Evolutionary conservation across 1,140 invertebrate genomes (phyloP).

Genomic region (Zaprionus africanus): DNA sequence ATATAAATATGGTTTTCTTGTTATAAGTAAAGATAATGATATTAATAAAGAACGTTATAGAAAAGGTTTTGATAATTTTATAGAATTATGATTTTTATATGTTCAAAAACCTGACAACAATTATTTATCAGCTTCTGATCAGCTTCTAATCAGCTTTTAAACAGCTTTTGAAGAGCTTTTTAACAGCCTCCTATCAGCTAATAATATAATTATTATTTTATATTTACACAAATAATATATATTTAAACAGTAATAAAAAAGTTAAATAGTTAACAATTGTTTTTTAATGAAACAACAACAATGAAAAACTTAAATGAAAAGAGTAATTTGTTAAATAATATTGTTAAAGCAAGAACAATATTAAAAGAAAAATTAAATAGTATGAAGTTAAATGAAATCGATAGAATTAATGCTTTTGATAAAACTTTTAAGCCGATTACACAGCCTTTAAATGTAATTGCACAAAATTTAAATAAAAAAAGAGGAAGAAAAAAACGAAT

Average conservation of each 20-base stretch:
- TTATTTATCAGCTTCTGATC: not conserved
- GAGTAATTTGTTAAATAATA: too few relatives aligned
- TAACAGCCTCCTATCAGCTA: too few relatives aligned
- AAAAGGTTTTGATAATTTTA: slow-evolving; percentile 18
- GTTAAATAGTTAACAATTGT: too few relatives aligned
- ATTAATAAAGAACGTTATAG: slow-evolving; percentile 27
- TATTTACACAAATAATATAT: too few relatives aligned
- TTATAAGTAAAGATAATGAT: slow-evolving; percentile 67
- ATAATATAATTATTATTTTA: too few relatives aligned
- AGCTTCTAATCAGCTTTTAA: slow-evolving; percentile 7
- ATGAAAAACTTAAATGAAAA: too few relatives aligned
- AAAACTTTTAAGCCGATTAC: slow-evolving; percentile 8
- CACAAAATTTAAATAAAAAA: slow-evolving; percentile 3
- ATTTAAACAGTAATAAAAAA: too few relatives aligned
- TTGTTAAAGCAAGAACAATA: not conserved
- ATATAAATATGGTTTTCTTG: slow-evolving; percentile 64
- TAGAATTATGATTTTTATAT: slow-evolving; percentile 5
- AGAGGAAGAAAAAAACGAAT: slow-evolving; percentile 6
- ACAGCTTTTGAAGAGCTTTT: not conserved
- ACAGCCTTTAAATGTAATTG: slow-evolving; percentile 9
- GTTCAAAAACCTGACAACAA: too few relatives aligned
- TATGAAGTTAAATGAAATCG: slow-evolving; percentile 13
- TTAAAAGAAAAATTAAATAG: slow-evolving; percentile 13
- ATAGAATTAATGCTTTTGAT: slow-evolving; percentile 2
- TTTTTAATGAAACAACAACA: too few relatives aligned